Evolutionary conservation across 2,888 invertebrate genomes (phyloP).

Genomic region (Thyatira batis): DNA sequence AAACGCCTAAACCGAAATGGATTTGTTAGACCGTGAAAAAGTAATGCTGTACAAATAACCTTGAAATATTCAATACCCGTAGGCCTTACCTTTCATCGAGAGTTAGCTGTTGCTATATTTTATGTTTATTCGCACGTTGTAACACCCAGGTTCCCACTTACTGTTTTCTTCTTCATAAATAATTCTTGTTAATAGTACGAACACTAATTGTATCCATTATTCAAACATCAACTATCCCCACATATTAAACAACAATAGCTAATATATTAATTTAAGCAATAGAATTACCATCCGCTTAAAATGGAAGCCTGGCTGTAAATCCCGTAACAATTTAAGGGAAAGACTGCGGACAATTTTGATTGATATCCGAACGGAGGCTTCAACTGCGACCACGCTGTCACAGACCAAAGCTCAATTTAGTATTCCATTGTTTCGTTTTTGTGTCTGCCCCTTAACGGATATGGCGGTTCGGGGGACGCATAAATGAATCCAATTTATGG

Average conservation of each 20-base stretch:
- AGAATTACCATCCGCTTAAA: not conserved
- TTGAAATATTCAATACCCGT: not conserved
- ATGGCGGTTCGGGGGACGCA: slow-evolving; percentile 51
- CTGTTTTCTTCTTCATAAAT: no score
- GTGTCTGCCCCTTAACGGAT: slow-evolving; percentile 60
- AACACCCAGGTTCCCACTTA: no score
- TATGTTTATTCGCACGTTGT: not conserved
- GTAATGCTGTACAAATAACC: not conserved
- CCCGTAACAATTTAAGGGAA: slow-evolving; percentile 34
- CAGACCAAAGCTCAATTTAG: slow-evolving; percentile 71
- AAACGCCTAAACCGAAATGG: not conserved
- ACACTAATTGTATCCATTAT: no score
- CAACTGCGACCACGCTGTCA: slow-evolving; percentile 54
- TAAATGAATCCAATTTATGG: slow-evolving; percentile 71
- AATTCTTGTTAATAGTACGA: no score
- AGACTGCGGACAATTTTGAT: slow-evolving; percentile 57
- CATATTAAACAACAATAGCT: not conserved
- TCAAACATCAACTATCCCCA: not conserved
- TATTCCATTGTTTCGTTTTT: slow-evolving; percentile 66
- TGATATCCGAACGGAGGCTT: slow-evolving; percentile 62
- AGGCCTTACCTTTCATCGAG: not conserved
- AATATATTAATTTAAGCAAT: not conserved
- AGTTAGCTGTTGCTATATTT: not conserved
- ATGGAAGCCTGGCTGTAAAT: not conserved
- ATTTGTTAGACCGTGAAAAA: slow-evolving; percentile 1